A percentile compares a stretch with the other conserved stretches of the same genome.
Conservation (phyloP, 1,140 invertebrate genomes). For the Drosophila suzukii region DNA sequence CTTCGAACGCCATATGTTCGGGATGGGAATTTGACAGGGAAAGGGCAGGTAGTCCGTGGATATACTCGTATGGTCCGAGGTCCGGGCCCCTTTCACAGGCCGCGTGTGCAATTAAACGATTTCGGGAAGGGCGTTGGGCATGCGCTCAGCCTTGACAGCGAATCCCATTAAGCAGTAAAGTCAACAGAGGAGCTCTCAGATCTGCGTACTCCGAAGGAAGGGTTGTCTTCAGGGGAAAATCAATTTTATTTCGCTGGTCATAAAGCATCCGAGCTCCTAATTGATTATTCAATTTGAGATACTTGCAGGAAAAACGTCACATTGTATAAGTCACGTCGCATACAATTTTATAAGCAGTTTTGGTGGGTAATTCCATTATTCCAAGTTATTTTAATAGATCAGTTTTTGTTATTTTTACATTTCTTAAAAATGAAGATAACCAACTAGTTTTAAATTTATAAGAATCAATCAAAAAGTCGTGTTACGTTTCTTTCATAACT, state of each 20-base stretch:
- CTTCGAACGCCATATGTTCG: slow-evolving; percentile 57
- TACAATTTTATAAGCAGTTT: too few relatives aligned
- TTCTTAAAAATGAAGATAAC: neutral
- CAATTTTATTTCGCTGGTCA: slow-evolving; percentile 59
- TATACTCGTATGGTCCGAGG: slow-evolving; percentile 1
- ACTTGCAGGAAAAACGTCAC: neutral
- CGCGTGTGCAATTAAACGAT: slow-evolving; percentile 70
- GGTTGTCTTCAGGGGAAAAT: slow-evolving; percentile 56
- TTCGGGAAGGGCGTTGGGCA: slow-evolving; percentile 68
- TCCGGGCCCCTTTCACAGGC: slow-evolving; percentile 37
- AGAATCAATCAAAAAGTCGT: too few relatives aligned
- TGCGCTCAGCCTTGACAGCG: slow-evolving; percentile 74
- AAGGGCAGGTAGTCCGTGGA: slow-evolving; percentile 23
- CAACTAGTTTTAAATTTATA: too few relatives aligned
- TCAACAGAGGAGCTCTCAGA: slow-evolving; percentile 45
- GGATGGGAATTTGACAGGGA: slow-evolving; percentile 21
- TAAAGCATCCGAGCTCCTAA: slow-evolving; percentile 27
- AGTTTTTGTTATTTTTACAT: too few relatives aligned
- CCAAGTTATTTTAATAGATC: too few relatives aligned
- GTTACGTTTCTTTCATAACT: too few relatives aligned
- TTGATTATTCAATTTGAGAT: slow-evolving; percentile 1
- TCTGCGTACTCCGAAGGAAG: neutral
- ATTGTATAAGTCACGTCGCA: neutral
- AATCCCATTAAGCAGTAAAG: slow-evolving; percentile 66
- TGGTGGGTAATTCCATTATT: too few relatives aligned